Base-by-base conservation (phyloP, 2,113 vertebrate species). In the Muntiacus reevesi region DNA sequence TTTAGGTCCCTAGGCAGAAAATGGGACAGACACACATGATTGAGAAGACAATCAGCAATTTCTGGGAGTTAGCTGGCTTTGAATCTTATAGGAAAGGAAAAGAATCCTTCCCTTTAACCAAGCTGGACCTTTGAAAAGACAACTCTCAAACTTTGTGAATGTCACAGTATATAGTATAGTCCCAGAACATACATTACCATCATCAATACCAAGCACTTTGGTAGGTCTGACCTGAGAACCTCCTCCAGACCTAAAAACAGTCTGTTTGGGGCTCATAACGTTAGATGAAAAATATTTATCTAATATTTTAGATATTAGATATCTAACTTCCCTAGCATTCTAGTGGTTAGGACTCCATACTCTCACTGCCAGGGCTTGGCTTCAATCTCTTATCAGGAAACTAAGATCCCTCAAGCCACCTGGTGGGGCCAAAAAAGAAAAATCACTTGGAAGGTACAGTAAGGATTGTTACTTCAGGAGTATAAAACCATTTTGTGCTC, bases 51-150 rank as follows among this genome's bases (percentile, higher is more conserved):
- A 76, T 71, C 30, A 76, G 17, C 81, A 86, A 83, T 30, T 83
- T 88, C 57, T 43, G 30, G 50, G 16, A 79, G 6, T 85, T 40
- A 60, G 79, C n/a, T 82, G 12, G 40, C 89, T 43, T 95, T 64
- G 45, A 91, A 54, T 88, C 62, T 96, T 71, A 94, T 3, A 15
- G 40, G 57, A 92, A 87, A 96, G 78, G 71, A 76, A 96, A 89
- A 47, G 36, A 89, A 52, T 11, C 62, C 62, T 67, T 36, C 23
- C 76, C 59, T 67, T 76, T 95, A 91, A 89, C 21, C 30, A 94
- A 87, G n/a, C 40, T 94, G 47, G 40, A 86, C 30, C 78, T 82
- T 30, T 94, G 84, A 97, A 59, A 89, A 97, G 87, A 82, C 15
- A 82, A 86, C 40, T 87, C 62, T 90, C 67, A 83, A 71, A 86